Evolutionary conservation across 2,888 invertebrate species (phyloP).

Genomic region (Melitaea athalia): DNA sequence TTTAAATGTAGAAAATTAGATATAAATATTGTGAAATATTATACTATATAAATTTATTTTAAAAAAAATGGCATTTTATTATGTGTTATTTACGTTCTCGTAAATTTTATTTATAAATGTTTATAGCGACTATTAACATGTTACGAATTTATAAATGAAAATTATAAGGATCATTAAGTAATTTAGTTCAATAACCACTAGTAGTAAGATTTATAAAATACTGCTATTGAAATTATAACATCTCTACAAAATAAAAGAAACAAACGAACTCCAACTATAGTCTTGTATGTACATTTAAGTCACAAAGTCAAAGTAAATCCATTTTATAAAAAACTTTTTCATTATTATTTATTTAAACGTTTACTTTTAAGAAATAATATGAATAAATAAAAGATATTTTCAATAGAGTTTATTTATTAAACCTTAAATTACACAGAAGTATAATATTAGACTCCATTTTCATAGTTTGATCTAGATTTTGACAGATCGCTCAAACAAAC

Average conservation of each 20-base stretch:
- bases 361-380: constrained; percentile 10
- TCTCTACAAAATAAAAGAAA: constrained; percentile 17
- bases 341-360: constrained; percentile 17
- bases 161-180: constrained; percentile 68
- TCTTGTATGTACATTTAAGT: constrained; percentile 19
- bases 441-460: constrained; percentile 67
- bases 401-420: constrained; percentile 77
- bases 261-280: constrained; percentile 8
- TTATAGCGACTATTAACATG: constrained; percentile 16
- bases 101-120: constrained; percentile 36
- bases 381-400: constrained; percentile 48
- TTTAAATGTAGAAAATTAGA: constrained; percentile 62
- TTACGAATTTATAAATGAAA: constrained; percentile 69
- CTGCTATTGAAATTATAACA: constrained; percentile 11
- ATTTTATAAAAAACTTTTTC: constrained; percentile 9
- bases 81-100: constrained; percentile 23
- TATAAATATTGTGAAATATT: constrained; percentile 65
- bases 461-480: constrained; percentile 66
- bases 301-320: constrained; percentile 14
- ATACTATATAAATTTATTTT: constrained; percentile 2
- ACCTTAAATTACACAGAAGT: constrained; percentile 78
- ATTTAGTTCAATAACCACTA: constrained; percentile 23
- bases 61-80: constrained; percentile 13
- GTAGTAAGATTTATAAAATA: constrained; percentile 16
- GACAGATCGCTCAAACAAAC: constrained; percentile 71